phyloP scores from a whole-genome alignment of 1,140 invertebrate species.

The Drosophila rufa region DNA sequence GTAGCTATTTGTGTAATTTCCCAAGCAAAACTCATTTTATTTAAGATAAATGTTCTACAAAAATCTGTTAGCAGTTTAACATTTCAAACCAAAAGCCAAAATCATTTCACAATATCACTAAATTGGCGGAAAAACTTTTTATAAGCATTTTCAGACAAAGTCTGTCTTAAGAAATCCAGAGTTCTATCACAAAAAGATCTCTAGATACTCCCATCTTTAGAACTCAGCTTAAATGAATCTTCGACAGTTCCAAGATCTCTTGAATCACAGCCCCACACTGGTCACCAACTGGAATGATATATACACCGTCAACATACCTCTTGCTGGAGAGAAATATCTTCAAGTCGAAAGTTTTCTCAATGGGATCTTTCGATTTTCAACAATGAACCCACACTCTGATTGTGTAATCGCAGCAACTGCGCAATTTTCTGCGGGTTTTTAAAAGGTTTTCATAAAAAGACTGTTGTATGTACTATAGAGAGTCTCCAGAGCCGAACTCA shows the following conservation, averaged over 20 bases:
- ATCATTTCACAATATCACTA: constrained; percentile 2
- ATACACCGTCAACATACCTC: constrained; percentile 47
- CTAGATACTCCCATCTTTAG: background rate
- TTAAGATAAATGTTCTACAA: background rate
- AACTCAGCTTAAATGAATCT: background rate
- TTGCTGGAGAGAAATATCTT: constrained; percentile 14
- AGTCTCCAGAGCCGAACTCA: constrained; percentile 28
- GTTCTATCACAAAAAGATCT: background rate
- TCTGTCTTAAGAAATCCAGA: background rate
- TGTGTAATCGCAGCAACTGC: constrained; percentile 75
- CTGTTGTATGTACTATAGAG: background rate
- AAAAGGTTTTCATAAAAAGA: constrained; percentile 7
- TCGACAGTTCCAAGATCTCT: background rate
- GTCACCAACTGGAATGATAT: background rate
- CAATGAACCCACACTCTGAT: constrained; percentile 27
- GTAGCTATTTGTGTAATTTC: background rate
- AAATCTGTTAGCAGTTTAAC: no score
- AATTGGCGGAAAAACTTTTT: background rate
- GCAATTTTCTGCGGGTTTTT: constrained; percentile 66
- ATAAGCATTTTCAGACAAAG: no score
- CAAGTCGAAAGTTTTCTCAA: constrained; percentile 10
- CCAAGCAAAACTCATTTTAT: no score
- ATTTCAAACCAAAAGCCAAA: background rate
- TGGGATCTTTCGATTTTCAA: constrained; percentile 21
- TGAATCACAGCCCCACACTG: constrained; percentile 9